Conservation (phyloP, 2,113 vertebrate species). For the Lethenteron camtschaticum region DNA sequence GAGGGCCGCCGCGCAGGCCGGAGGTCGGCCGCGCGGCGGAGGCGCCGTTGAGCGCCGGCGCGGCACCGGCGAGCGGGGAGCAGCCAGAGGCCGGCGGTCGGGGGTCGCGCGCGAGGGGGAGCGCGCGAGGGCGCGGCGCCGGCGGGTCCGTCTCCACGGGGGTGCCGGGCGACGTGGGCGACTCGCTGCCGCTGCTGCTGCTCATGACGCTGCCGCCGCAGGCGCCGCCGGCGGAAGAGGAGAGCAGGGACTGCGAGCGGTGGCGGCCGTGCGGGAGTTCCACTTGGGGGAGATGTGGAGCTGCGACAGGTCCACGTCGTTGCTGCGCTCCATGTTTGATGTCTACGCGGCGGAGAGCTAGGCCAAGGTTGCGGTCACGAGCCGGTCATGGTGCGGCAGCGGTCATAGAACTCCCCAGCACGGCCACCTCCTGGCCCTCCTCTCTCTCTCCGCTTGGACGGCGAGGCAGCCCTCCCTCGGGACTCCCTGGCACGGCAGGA, state of each 20-base stretch:
- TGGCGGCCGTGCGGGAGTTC: background rate
- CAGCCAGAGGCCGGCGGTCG: too few relatives aligned
- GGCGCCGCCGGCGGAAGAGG: background rate
- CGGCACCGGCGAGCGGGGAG: too few relatives aligned
- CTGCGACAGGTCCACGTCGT: slow-evolving; percentile 3
- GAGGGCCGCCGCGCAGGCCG: too few relatives aligned
- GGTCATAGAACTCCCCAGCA: background rate
- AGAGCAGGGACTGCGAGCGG: background rate
- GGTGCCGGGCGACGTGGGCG: slow-evolving; percentile 47
- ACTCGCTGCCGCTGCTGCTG: slow-evolving; percentile 52
- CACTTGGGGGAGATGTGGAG: background rate
- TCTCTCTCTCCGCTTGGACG: background rate
- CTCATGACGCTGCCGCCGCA: slow-evolving; percentile 11
- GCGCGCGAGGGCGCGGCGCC: too few relatives aligned
- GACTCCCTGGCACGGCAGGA: too few relatives aligned
- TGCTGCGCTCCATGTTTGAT: background rate
- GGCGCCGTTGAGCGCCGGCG: too few relatives aligned
- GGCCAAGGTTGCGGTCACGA: background rate
- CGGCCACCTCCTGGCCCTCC: background rate
- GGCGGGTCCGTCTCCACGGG: slow-evolving; percentile 15
- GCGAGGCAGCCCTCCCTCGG: too few relatives aligned
- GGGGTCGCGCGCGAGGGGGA: too few relatives aligned
- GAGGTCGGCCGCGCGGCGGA: too few relatives aligned
- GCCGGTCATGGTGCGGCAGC: background rate
- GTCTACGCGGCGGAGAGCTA: background rate